Conservation (phyloP, 2,797 vertebrate species). For the Microtus californicus region DNA sequence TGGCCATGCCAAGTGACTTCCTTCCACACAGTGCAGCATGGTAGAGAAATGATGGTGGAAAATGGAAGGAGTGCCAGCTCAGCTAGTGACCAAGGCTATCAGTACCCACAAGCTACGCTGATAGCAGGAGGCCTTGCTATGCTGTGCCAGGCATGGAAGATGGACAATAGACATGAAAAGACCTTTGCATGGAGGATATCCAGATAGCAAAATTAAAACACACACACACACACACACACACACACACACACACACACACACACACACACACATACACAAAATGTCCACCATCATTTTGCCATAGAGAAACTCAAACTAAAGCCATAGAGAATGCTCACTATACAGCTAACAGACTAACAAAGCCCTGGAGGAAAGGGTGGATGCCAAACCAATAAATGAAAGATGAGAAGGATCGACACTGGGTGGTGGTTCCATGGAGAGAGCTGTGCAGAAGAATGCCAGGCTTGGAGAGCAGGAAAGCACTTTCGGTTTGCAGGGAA, state of each 20-base stretch:
- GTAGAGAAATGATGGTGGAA: neutral
- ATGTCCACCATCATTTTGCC: neutral
- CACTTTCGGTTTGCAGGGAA: neutral
- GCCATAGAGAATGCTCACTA: neutral
- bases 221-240: neutral
- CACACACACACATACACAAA: too few species aligned
- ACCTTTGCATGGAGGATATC: neutral
- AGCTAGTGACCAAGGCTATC: neutral
- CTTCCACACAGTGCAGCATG: neutral
- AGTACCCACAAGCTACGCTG: neutral
- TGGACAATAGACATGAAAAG: neutral
- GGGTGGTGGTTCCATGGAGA: neutral
- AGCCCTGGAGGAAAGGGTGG: neutral
- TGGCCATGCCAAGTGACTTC: neutral
- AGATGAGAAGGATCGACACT: rapidly evolving
- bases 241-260: too few species aligned
- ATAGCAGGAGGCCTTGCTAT: neutral
- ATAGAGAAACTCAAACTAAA: neutral
- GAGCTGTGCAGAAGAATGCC: neutral
- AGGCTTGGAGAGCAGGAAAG: neutral
- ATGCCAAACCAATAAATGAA: neutral
- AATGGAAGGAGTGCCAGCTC: neutral
- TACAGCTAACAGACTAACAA: neutral
- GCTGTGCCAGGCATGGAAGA: neutral
- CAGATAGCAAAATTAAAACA: neutral